phyloP scores from a whole-genome alignment of 1,140 invertebrate genomes.

The Pseudachorutes palmiensis region DNA sequence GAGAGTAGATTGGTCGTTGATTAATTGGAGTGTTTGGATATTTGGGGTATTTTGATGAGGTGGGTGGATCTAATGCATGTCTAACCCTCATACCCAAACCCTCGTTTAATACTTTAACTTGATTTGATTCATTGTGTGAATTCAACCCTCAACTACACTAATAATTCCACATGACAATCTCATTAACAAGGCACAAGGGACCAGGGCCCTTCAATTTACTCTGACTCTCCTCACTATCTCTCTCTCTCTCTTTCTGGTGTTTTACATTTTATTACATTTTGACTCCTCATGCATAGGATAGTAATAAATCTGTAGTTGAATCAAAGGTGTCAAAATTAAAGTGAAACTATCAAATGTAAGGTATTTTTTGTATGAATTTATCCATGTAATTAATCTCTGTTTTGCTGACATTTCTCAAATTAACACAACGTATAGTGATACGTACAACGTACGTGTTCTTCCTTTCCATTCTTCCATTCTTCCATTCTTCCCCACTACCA shows the following conservation, averaged over 20 bases:
- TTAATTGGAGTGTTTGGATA: neutral
- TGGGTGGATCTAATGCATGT: conserved; percentile 8
- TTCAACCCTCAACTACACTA: conserved; percentile 19
- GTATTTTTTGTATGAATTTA: conserved; percentile 39
- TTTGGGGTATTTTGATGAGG: neutral
- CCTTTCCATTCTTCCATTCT: neutral
- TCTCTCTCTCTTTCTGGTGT: neutral
- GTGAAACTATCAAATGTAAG: conserved; percentile 20
- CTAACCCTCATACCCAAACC: no score
- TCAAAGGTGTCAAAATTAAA: conserved; percentile 28
- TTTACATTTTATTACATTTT: no score
- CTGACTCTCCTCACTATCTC: neutral
- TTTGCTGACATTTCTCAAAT: conserved; percentile 39
- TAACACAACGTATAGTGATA: conserved; percentile 30
- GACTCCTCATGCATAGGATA: conserved; percentile 39
- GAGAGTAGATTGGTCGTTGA: neutral
- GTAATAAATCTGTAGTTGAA: conserved; percentile 35
- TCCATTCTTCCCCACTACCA: conserved; percentile 16
- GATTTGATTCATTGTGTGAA: conserved; percentile 6
- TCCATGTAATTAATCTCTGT: conserved; percentile 39
- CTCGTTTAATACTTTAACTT: no score
- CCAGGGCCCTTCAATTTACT: neutral
- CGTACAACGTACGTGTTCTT: neutral
- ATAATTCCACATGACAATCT: conserved; percentile 39
- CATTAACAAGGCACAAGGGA: conserved; percentile 24